These are phyloP conservation scores for Aphyosemion australe DNA, from an alignment of 2,113 vertebrate species.

Conservation along the genomic window DNA sequence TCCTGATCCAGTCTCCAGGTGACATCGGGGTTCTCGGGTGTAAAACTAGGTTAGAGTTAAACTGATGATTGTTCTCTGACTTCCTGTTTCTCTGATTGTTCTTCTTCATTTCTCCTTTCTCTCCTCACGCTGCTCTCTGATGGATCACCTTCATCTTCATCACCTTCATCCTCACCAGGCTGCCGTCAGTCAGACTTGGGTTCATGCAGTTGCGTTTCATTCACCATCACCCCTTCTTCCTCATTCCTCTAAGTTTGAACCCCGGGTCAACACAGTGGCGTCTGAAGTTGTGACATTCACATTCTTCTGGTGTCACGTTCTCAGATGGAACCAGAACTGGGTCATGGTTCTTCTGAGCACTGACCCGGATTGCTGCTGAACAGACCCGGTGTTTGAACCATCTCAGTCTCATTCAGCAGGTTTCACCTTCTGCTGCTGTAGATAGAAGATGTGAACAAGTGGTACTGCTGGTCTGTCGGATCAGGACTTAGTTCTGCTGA, in stretches of 20 bases:
- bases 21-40: background rate
- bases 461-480: background rate
- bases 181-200: constrained; percentile 97
- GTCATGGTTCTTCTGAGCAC: no score
- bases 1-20: background rate
- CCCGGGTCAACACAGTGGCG: constrained; percentile 1
- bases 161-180: constrained; percentile 83
- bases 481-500: background rate
- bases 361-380: background rate
- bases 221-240: constrained; percentile 14
- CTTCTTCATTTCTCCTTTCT: constrained; percentile 68
- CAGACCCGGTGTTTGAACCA: constrained; percentile 7
- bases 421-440: background rate
- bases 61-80: background rate
- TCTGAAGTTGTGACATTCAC: background rate
- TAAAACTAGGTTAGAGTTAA: no score
- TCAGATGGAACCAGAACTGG: background rate
- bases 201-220: constrained; percentile 97
- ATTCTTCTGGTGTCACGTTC: no score
- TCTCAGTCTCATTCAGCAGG: background rate
- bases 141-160: constrained; percentile 74
- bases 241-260: constrained; percentile 19
- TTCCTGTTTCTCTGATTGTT: constrained; percentile 42
- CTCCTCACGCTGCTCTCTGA: constrained; percentile 84
- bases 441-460: background rate